phyloP scores from a whole-genome alignment of 2,888 invertebrate species.

The Strigamia transsilvanica region DNA sequence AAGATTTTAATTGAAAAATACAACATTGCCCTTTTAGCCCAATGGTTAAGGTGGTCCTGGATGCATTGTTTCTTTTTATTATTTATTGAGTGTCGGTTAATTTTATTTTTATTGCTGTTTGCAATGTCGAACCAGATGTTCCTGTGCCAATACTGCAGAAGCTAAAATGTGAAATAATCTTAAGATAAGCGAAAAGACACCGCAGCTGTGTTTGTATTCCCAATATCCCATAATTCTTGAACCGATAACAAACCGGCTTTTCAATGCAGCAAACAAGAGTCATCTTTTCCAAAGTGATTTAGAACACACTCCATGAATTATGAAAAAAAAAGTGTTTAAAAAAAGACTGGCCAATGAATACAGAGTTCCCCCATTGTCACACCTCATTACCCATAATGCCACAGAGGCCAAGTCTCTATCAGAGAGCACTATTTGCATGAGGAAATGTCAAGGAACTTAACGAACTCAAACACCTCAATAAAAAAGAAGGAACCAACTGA shows the following conservation, averaged over 20 bases:
- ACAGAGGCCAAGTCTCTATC: not conserved
- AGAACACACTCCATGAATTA: not conserved
- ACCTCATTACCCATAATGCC: conserved; percentile 24
- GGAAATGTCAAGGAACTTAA: conserved; percentile 35
- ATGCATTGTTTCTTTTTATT: too few species aligned
- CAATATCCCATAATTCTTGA: conserved; percentile 11
- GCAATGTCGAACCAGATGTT: not conserved
- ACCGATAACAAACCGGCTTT: not conserved
- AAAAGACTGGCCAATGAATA: not conserved
- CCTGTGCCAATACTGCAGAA: not conserved
- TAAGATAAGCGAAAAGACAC: not conserved
- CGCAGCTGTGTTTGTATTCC: not conserved
- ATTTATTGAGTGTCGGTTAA: too few species aligned
- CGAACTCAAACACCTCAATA: conserved; percentile 1
- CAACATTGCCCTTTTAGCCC: too few species aligned
- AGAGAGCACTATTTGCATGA: conserved; percentile 27
- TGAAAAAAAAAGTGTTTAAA: not conserved
- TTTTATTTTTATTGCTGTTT: not conserved
- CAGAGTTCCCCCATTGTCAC: not conserved
- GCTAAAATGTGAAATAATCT: not conserved
- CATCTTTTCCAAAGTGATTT: not conserved
- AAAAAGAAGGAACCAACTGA: not conserved
- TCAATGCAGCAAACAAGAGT: not conserved
- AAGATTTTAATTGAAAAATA: too few species aligned
- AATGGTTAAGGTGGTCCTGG: too few species aligned